These are phyloP conservation scores for mouse (Mus musculus) DNA, from an alignment of 2,113 vertebrate species.

Conservation along the genomic window DNA sequence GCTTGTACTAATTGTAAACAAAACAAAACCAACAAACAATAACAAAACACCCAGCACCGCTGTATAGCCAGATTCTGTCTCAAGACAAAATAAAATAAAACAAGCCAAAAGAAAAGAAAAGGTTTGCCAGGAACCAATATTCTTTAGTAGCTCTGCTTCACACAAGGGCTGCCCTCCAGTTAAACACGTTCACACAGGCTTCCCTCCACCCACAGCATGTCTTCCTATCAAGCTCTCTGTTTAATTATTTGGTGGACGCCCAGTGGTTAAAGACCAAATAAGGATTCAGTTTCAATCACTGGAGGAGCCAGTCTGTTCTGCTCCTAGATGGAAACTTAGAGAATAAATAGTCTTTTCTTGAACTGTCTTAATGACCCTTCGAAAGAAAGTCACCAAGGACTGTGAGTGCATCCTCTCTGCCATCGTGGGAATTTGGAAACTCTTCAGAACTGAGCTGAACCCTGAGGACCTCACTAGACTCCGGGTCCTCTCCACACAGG, in stretches of 20 bases:
- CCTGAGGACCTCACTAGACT: not conserved
- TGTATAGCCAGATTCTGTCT: not conserved
- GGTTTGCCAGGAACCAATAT: not conserved
- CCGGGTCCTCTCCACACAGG: not conserved
- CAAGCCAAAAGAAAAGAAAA: not conserved
- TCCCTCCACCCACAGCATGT: not conserved
- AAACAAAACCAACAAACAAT: not conserved
- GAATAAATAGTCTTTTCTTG: not conserved
- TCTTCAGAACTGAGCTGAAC: not conserved
- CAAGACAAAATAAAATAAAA: not conserved
- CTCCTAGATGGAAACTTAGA: not conserved
- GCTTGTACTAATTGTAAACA: not conserved
- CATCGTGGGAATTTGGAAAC: not conserved
- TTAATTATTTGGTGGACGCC: not conserved
- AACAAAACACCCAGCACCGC: not conserved
- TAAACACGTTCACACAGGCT: not conserved
- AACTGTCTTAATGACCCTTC: slow-evolving; percentile 27
- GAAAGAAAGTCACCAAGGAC: not conserved
- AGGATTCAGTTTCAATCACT: slow-evolving; percentile 5
- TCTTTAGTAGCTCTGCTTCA: not conserved
- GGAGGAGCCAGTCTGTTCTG: not conserved
- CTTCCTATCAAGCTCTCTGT: not conserved
- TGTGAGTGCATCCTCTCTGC: not conserved
- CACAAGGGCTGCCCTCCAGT: not conserved
- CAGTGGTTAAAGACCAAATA: not conserved